Base-by-base conservation (phyloP, 2,113 vertebrate species). In the Odontophorus gujanensis region DNA sequence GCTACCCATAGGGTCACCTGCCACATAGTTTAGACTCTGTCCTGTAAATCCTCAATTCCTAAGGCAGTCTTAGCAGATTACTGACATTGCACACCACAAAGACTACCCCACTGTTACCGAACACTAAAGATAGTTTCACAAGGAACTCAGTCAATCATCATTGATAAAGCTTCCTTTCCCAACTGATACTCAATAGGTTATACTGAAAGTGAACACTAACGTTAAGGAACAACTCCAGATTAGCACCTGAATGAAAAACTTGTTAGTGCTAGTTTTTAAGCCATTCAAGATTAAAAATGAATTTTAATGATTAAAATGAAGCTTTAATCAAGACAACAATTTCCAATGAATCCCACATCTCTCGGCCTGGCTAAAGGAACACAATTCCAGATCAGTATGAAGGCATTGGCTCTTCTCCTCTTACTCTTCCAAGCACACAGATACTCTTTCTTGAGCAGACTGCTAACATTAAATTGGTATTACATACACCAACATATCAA, bases 31-130 rank as follows among this genome's bases (percentile, higher is more conserved):
- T 55, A 88, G 85, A 90, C 92, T 61, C 92, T 91, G 68, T 73
- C 77, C 88, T 45, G 72, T 79, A 93, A 79, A 87, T 69, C 83
- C 87, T 74, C 89, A 77, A 57, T 28, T 93, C 62, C 80, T 61
- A 94, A 87, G 85, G 90, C 4, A 84, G 87, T 73, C 90, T 63
- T 36, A 58, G 73, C 95, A 95, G 90, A 92, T 59, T 77, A 92
- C 89, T 95, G 89, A 96, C 89, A 84, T 2, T 91, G 93, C 93
- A 89, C 68, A 72, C 81, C 81, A 91, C 92, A 92, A 93, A 96
- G 90, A 68, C 86, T 19, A 28, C n/a, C 48, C 58, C 65, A 89
- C 74, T 63, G 90, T 73, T 88, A 75, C 58, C 26, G 75, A 89
- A 84, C 77, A 85, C 63, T 48, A 48, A 36, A 65, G 78, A 58